phyloP scores from a whole-genome alignment of 2,797 vertebrate species.

The Tamandua tetradactyla region DNA sequence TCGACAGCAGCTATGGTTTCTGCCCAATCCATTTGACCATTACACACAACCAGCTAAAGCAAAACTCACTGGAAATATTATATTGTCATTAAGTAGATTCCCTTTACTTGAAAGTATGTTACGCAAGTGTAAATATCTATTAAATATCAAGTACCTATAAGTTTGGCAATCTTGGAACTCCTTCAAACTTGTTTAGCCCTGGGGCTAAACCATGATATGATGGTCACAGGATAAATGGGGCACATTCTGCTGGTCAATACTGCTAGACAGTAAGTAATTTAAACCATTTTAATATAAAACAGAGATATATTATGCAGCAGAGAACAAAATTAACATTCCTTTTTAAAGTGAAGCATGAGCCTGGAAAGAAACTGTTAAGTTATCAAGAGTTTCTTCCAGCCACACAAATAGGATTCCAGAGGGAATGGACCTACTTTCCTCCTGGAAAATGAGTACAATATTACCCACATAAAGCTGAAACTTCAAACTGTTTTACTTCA shows the following conservation, averaged over 20 bases:
- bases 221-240: not conserved
- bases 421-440: not conserved
- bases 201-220: not conserved
- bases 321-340: conserved; percentile 37
- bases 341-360: conserved; percentile 12
- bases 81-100: not conserved
- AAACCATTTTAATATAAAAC: conserved; percentile 7
- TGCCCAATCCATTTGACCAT: not conserved
- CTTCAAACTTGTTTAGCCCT: not conserved
- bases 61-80: not conserved
- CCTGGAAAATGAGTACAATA: not conserved
- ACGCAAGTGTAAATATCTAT: not conserved
- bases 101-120: conserved; percentile 3
- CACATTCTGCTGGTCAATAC: not conserved
- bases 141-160: not conserved
- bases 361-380: not conserved
- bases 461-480: not conserved
- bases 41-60: not conserved
- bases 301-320: not conserved
- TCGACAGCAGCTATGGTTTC: not conserved
- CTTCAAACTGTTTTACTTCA: conserved; percentile 6
- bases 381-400: conserved; percentile 4
- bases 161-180: not conserved
- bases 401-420: not conserved
- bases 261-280: not conserved